Evolutionary conservation across 1,140 invertebrate genomes (phyloP).

Genomic region (Heliconius nattereri): DNA sequence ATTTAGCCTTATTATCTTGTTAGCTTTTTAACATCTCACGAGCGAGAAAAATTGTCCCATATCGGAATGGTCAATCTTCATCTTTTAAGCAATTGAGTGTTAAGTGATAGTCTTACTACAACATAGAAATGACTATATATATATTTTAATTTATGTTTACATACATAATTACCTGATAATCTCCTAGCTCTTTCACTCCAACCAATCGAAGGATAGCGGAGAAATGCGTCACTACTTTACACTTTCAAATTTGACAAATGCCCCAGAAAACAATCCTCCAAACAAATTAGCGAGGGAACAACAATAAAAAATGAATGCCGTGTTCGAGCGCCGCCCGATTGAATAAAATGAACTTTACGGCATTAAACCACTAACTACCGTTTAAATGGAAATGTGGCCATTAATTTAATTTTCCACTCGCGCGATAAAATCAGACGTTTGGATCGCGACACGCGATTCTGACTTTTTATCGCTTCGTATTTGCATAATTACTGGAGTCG

Average conservation of each 20-base stretch:
- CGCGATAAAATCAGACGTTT: conserved; percentile 65
- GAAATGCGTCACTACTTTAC: background rate
- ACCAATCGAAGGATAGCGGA: background rate
- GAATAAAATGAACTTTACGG: conserved; percentile 44
- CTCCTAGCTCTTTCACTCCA: too few species aligned
- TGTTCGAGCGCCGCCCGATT: conserved; percentile 30
- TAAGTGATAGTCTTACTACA: too few species aligned
- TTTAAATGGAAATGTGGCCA: conserved; percentile 64
- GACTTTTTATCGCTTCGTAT: conserved; percentile 57
- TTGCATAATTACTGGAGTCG: conserved; percentile 58
- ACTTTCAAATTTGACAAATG: background rate
- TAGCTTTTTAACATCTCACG: too few species aligned
- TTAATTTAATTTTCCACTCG: conserved; percentile 69
- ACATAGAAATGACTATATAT: too few species aligned
- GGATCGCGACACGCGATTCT: conserved; percentile 60
- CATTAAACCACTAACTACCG: conserved; percentile 41
- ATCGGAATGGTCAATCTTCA: too few species aligned
- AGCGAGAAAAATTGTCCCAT: too few species aligned
- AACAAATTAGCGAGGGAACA: conserved; percentile 25
- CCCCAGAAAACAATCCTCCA: background rate
- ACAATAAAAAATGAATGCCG: conserved; percentile 26
- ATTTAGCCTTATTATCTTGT: too few species aligned
- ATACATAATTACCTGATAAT: too few species aligned
- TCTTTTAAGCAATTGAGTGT: too few species aligned
- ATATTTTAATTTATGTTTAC: too few species aligned